phyloP scores from a whole-genome alignment of 2,113 vertebrate genomes.

The Indicator indicator region DNA sequence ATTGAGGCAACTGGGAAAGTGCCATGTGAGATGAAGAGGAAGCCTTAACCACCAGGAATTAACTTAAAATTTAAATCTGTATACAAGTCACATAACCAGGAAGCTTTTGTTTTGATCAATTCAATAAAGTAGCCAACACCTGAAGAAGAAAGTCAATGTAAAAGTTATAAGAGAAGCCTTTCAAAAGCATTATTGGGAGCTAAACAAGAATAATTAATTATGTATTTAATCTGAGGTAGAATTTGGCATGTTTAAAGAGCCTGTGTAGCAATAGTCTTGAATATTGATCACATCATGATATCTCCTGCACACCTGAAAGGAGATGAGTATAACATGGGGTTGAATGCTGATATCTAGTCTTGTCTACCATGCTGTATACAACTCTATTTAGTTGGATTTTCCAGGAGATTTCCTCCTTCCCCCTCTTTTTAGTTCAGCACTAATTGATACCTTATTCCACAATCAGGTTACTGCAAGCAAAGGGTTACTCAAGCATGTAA shows the following conservation, averaged over 20 bases:
- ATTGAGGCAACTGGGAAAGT: neutral
- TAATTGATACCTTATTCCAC: neutral
- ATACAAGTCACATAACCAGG: neutral
- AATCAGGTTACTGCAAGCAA: neutral
- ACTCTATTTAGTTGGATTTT: neutral
- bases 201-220: neutral
- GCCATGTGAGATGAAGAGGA: neutral
- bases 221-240: neutral
- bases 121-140: neutral
- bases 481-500: neutral
- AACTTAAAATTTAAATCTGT: neutral
- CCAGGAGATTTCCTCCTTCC: neutral
- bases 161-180: neutral
- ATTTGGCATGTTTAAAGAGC: neutral
- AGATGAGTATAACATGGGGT: neutral
- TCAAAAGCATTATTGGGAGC: neutral
- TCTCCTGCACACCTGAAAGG: neutral
- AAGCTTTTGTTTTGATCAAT: constrained; percentile 26
- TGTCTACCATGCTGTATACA: neutral
- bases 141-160: neutral
- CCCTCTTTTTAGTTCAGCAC: neutral
- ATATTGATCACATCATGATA: neutral
- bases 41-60: constrained; percentile 18
- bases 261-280: neutral
- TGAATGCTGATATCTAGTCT: neutral